Evolutionary conservation across 2,797 vertebrate genomes (phyloP).

Genomic region (Danio kyathit): DNA sequence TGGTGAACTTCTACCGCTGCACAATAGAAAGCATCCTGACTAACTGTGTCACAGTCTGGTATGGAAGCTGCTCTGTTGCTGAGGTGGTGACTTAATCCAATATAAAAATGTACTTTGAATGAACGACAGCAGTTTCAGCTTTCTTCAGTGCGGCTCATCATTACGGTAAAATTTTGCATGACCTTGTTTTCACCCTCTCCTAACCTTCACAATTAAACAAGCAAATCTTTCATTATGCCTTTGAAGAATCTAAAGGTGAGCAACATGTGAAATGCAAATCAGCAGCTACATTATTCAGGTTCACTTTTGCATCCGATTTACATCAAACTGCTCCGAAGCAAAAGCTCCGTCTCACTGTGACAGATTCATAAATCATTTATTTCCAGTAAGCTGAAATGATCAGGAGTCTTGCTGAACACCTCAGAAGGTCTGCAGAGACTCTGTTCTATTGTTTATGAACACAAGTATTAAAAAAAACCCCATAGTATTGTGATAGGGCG

Average conservation of each 20-base stretch:
- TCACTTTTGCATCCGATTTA: not conserved
- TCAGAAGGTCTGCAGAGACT: not conserved
- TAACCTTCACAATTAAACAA: not conserved
- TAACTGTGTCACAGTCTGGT: too few species aligned
- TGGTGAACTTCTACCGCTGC: too few species aligned
- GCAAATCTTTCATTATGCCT: not conserved
- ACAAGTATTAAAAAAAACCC: not conserved
- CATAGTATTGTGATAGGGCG: not conserved
- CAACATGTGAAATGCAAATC: not conserved
- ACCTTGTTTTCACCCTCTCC: not conserved
- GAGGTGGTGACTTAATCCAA: too few species aligned
- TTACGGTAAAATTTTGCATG: not conserved
- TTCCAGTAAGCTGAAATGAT: not conserved
- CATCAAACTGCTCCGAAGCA: not conserved
- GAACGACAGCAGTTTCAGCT: too few species aligned
- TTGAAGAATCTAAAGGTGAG: not conserved
- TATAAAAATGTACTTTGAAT: too few species aligned
- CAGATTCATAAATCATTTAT: conserved; percentile 15
- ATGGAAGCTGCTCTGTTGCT: too few species aligned
- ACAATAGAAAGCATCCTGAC: too few species aligned
- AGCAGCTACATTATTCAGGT: not conserved
- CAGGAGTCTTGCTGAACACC: not conserved
- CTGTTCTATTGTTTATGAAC: too few species aligned
- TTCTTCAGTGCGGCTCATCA: too few species aligned
- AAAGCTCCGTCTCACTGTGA: not conserved